Evolutionary conservation across 2,888 invertebrate species (phyloP).

Genomic region (Acleris cristana): DNA sequence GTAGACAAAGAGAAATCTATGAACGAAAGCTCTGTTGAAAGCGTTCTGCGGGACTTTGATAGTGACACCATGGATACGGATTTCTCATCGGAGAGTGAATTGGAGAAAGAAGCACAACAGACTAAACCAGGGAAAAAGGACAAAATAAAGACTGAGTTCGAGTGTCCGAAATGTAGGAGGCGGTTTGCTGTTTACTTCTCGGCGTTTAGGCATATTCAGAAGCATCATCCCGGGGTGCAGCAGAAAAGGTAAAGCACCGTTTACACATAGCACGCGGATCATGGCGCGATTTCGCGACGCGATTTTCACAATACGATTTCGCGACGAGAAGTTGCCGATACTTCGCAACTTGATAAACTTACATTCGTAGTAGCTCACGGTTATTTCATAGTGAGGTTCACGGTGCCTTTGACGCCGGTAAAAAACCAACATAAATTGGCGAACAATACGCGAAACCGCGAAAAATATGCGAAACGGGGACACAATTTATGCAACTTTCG

Average conservation of each 20-base stretch:
- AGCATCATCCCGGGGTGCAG: constrained; percentile 53
- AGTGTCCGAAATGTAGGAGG: constrained; percentile 61
- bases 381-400: no score
- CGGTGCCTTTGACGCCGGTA: no score
- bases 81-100: background rate
- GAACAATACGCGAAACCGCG: no score
- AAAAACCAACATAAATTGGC: no score
- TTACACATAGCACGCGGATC: no score
- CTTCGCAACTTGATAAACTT: no score
- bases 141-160: constrained; percentile 52
- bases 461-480: no score
- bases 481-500: no score
- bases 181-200: constrained; percentile 56
- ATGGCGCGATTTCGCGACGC: no score
- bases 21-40: background rate
- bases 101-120: constrained; percentile 16
- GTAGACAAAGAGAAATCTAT: background rate
- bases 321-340: no score
- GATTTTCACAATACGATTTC: no score
- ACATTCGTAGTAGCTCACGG: no score
- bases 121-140: background rate
- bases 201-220: constrained; percentile 65
- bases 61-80: constrained; percentile 24
- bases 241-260: constrained; percentile 30
- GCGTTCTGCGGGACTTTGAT: constrained; percentile 20